Evolutionary conservation across 2,888 invertebrate species (phyloP), one percentile per base, ranked within the genome.

Genomic region (Julus scandinavius): DNA sequence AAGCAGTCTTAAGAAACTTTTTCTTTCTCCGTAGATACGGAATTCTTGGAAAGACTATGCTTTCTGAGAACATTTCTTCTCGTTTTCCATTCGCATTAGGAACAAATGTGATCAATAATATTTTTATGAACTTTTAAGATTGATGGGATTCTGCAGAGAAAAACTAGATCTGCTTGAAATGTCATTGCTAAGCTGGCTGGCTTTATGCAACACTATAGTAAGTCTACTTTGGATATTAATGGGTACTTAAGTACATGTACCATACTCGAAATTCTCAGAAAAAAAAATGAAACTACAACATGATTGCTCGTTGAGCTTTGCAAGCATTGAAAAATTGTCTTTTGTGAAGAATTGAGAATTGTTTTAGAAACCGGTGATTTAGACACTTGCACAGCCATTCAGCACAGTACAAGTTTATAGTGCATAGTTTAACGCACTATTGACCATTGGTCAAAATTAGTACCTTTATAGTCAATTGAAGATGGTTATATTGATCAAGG

Each of bases 31-130:
- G 17, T 11, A 15, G 58, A 58, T 58, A 17, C 58, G 11, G 58
- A 58, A 58, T 58, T 58, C 58, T 58, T 15, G 58, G 58, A 58
- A 58, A 58, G 17, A 58, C 17, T 15, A 4, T 15, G 13, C 58
- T 15, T 58, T 58, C 58, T 58, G 13, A 4, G 58, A 58, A 15
- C 15, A 58, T 58, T 58, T 50, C 50, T 50, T 7, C 50, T 13
- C 50, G 7, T 58, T 58, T 58, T 58, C 17, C 58, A 58, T 58
- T 15, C 58, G 58, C 58, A 15, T 58, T 58, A 15, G 4, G 58
- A 58, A 58, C 17, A 58, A 58, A 58, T 58, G 58, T 11, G 58
- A 58, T 58, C 58, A 58, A 58, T 58, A 58, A 58, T 58, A 58
- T 17, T 58, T 50, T 11, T 58, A 58, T 58, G 17, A 58, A 58